phyloP scores from a whole-genome alignment of 2,888 invertebrate genomes.

The Megaustenia siamemsis region DNA sequence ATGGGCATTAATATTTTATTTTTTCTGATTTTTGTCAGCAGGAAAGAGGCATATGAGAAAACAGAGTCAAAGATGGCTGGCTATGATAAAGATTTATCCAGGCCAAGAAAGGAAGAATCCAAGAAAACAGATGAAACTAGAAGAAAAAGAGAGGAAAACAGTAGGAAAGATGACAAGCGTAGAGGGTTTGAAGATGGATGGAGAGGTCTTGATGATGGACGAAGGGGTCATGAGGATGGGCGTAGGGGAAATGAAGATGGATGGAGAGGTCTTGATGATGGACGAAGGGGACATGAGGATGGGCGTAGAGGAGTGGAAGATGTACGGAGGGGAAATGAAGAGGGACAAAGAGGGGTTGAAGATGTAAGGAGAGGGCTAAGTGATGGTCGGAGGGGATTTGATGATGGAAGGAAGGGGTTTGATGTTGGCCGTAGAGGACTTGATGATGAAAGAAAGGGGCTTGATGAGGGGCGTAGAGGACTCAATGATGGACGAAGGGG shows the following conservation, averaged over 20 bases:
- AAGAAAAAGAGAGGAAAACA: constrained; percentile 54
- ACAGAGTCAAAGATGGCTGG: constrained; percentile 4
- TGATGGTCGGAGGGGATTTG: constrained; percentile 45
- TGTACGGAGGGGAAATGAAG: constrained; percentile 5
- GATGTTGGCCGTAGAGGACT: constrained; percentile 50
- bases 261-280: constrained; percentile 51
- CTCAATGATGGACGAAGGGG: constrained; percentile 42
- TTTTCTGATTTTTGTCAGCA: neutral
- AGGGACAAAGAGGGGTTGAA: constrained; percentile 3
- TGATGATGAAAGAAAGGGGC: constrained; percentile 11
- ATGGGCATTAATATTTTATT: too few species aligned
- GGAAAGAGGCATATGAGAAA: constrained; percentile 44
- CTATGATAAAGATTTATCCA: constrained; percentile 37
- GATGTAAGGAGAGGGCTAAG: constrained; percentile 40
- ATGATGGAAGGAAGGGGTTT: constrained; percentile 51
- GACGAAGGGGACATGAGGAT: constrained; percentile 12
- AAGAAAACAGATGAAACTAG: constrained; percentile 39
- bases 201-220: constrained; percentile 46
- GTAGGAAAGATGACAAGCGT: constrained; percentile 55
- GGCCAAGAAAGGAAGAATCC: constrained; percentile 42
- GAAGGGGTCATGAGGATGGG: neutral
- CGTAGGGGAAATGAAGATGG: constrained; percentile 38
- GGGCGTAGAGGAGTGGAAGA: constrained; percentile 21
- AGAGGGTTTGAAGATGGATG: constrained; percentile 54
- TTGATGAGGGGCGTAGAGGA: constrained; percentile 29